Base-by-base conservation (phyloP, 2,113 vertebrate genomes). In the Chaetorhynchus papuensis region DNA sequence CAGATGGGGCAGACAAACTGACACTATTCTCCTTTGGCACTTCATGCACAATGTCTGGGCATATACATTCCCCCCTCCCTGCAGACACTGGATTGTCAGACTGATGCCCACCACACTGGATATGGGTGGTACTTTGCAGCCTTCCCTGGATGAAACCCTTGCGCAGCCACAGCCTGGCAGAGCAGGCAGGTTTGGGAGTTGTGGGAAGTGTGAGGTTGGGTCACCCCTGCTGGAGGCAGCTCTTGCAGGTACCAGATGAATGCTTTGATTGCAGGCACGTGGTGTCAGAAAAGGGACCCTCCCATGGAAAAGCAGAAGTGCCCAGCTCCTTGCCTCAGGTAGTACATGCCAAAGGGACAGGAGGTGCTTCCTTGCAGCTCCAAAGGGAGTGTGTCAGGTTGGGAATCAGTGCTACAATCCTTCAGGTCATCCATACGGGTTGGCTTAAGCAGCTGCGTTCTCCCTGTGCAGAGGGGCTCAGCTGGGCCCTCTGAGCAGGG, bases 391-490 rank as follows among this genome's bases (percentile, higher is more conserved):
- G 1, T 16, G n/a, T 27, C 15, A 28, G 57, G 49, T 7, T 50
- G 60, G 54, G n/a, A 60, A 33, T 56, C 31, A 31, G 22, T 2
- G 5, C 28, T 31, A 0, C 35, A 33, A 1, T 33, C 56, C 30
- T 35, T 49, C 35, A 8, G 26, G 16, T 41, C 37, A 30, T 23
- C 68, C 26, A 9, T 33, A 7, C 0, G 2, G n/a, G n/a, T 47
- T 1, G 3, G 37, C 9, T 41, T 7, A 7, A 9, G 57, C 70
- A 31, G 59, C 30, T 0, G 4, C 7, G 31, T 21, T 44, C 42
- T 80, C 11, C 0, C 35, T 11, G 71, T 22, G 60, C 2, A 0
- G 22, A 18, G 54, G 31, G 61, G 52, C 64, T 72, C 9, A 2
- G 47, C 84, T 1, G 1, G 8, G 70, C 72, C 37, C 52, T 50